A percentile compares a stretch with the other conserved stretches of the same genome.
Evolutionary conservation across 1,140 invertebrate genomes (phyloP).

Genomic region (Macrosteles quadrilineatus): DNA sequence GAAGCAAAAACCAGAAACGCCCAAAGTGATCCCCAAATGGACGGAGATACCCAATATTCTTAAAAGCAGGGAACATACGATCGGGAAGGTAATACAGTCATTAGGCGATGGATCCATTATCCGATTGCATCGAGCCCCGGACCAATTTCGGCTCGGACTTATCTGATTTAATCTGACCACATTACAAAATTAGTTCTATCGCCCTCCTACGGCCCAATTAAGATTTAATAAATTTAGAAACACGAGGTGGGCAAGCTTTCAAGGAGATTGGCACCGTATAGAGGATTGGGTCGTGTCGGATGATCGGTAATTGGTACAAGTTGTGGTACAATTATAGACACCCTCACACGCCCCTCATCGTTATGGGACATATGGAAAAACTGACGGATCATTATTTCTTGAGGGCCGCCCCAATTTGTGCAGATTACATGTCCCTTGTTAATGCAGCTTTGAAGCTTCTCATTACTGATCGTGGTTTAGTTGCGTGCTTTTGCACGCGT

Average conservation of each 20-base stretch:
- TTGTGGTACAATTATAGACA: not conserved
- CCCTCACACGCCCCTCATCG: not conserved
- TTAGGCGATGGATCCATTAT: constrained; percentile 19
- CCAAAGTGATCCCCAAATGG: too few species aligned
- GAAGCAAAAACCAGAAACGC: too few species aligned
- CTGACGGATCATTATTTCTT: constrained; percentile 20
- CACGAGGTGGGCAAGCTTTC: constrained; percentile 1
- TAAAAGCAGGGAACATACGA: not conserved
- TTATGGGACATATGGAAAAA: constrained; percentile 15
- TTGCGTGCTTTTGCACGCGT: too few species aligned
- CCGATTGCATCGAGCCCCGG: constrained; percentile 11
- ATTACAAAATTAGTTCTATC: constrained; percentile 21
- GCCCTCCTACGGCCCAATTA: not conserved
- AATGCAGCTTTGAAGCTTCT: not conserved
- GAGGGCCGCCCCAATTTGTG: constrained; percentile 6
- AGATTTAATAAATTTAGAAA: constrained; percentile 8
- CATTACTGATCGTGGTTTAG: too few species aligned
- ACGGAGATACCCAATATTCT: too few species aligned
- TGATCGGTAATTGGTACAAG: constrained; percentile 22
- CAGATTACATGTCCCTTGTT: constrained; percentile 7
- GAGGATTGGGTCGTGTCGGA: constrained; percentile 5
- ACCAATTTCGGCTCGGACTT: not conserved
- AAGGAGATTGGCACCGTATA: constrained; percentile 6
- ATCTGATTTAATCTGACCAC: constrained; percentile 25
- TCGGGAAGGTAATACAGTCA: constrained; percentile 15